These are phyloP conservation scores for Ivindomyrus marchei DNA, from an alignment of 2,113 vertebrate species.

Conservation along the genomic window DNA sequence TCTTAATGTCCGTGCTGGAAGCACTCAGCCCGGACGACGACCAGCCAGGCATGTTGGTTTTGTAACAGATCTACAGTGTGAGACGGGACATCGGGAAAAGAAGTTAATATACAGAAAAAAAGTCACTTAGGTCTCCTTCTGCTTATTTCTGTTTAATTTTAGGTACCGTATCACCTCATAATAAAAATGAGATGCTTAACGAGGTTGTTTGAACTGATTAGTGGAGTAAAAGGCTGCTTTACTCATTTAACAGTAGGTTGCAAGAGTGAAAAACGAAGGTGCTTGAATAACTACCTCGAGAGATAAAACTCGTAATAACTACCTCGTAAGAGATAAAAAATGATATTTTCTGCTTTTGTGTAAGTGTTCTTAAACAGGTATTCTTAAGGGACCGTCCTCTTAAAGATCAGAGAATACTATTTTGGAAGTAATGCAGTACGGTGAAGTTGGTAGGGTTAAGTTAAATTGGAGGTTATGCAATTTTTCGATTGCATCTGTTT, in stretches of 20 bases:
- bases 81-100: constrained; percentile 14
- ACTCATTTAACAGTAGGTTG: neutral
- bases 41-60: constrained; percentile 10
- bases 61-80: constrained; percentile 6
- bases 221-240: neutral
- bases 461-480: neutral
- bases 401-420: neutral
- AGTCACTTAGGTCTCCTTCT: neutral
- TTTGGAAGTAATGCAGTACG: neutral
- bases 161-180: neutral
- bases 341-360: neutral
- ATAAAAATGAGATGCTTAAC: neutral
- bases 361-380: neutral
- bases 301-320: neutral
- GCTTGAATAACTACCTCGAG: neutral
- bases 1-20: neutral
- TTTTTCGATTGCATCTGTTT: neutral
- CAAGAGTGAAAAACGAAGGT: neutral
- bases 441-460: neutral
- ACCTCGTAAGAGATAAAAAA: neutral
- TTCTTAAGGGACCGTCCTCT: neutral
- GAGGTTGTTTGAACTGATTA: neutral
- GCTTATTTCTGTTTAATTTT: neutral
- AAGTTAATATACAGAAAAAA: constrained; percentile 18
- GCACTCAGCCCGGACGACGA: neutral